Conservation (phyloP, 1,140 invertebrate genomes). For the Drosophila mojavensis region DNA sequence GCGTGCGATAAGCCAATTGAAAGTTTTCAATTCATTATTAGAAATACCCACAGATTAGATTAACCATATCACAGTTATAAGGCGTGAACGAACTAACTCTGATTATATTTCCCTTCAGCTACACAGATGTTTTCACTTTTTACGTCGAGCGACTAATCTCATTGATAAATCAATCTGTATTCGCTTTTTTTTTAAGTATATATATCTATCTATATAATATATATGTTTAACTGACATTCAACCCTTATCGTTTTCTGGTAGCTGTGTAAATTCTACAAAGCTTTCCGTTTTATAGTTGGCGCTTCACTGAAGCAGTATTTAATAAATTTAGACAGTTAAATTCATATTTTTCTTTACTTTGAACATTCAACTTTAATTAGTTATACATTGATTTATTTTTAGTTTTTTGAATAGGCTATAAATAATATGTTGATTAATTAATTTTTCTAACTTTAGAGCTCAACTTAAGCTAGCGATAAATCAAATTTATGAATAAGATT, state of each 20-base stretch:
- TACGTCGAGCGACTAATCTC: not conserved
- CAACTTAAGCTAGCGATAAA: too few relatives aligned
- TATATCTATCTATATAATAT: not conserved
- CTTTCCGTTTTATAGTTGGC: constrained; percentile 2
- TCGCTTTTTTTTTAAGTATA: not conserved
- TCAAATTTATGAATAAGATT: too few relatives aligned
- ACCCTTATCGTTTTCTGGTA: not conserved
- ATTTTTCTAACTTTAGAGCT: too few relatives aligned
- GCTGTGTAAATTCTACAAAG: not conserved
- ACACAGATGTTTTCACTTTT: constrained; percentile 18
- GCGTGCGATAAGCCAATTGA: constrained; percentile 28
- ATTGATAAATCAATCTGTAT: constrained; percentile 32
- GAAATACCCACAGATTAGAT: constrained; percentile 38
- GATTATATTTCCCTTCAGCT: not conserved
- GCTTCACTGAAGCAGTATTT: not conserved
- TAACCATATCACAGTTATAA: constrained; percentile 5
- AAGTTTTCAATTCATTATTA: constrained; percentile 20
- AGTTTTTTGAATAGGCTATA: too few relatives aligned
- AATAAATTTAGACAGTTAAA: too few relatives aligned
- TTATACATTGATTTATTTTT: too few relatives aligned
- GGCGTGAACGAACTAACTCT: not conserved
- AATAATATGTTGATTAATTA: too few relatives aligned
- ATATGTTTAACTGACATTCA: not conserved
- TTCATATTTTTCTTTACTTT: too few relatives aligned
- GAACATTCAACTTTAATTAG: too few relatives aligned